These are phyloP conservation scores for Brevimyrus niger DNA, from an alignment of 2,113 vertebrate species.

Conservation along the genomic window DNA sequence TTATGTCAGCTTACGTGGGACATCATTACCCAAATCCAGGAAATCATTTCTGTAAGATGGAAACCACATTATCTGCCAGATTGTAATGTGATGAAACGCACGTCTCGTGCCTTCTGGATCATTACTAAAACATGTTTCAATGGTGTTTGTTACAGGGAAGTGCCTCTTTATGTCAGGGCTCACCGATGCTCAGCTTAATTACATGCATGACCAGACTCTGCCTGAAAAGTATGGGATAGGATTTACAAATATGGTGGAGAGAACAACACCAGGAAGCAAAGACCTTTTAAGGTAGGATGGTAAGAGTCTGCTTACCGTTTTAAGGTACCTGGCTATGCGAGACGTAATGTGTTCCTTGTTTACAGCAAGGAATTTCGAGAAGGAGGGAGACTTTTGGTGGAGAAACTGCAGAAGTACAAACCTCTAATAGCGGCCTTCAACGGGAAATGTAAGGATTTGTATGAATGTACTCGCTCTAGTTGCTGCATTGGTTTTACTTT, in stretches of 20 bases:
- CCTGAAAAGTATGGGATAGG: constrained; percentile 89
- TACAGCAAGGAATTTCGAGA: constrained; percentile 95
- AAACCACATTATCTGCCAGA: not conserved
- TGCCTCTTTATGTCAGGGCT: constrained; percentile 91
- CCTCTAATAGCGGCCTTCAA: constrained; percentile 94
- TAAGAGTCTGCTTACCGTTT: not conserved
- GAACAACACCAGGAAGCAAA: constrained; percentile 96
- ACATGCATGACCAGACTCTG: constrained; percentile 82
- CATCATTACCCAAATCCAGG: constrained; percentile 97
- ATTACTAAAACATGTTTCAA: not conserved
- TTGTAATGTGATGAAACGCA: not conserved
- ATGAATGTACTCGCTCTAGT: not conserved
- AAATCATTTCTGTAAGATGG: constrained; percentile 92
- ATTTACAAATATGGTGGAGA: constrained; percentile 98
- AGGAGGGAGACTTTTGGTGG: constrained; percentile 88
- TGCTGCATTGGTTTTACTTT: not conserved
- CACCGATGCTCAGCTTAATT: constrained; percentile 82
- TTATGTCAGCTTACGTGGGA: constrained; percentile 94
- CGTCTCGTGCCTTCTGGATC: not conserved
- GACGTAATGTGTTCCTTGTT: constrained; percentile 19
- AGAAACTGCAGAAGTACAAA: constrained; percentile 90
- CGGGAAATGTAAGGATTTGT: constrained; percentile 81
- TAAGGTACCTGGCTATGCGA: not conserved
- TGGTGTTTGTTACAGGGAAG: constrained; percentile 70
- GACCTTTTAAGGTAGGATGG: constrained; percentile 67